Base-by-base conservation (phyloP, 2,888 invertebrate species). In the Clepsis dumicolana region DNA sequence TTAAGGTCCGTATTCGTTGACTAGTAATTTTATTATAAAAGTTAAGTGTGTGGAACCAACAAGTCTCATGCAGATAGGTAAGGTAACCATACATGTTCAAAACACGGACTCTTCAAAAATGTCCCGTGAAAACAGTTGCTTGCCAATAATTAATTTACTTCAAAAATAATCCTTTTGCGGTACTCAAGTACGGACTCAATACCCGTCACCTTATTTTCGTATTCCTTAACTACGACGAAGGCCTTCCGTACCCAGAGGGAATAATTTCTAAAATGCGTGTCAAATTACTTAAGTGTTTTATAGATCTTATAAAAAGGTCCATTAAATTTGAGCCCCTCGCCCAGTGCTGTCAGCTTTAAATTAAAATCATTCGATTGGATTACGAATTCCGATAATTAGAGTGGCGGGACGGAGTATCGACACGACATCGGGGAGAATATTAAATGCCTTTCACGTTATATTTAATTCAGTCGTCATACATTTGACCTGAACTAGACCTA, bases 201-300 rank as follows among this genome's bases (percentile, higher is more conserved):
- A 48, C 21, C 21, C 48, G 21, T 48, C 12, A 21, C 21, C 21
- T 18, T 48, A 18, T 48, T 21, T 48, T 48, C 12, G 12, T 48
- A 48, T 48, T 21, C 12, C 48, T 18, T 5, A 48, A 21, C 21
- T 21, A 48, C 21, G 12, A 21, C 10, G 21, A 21, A 10, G 12
- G 18, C n/a, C 25, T 52, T 5, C 38, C 38, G 38, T 5, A 35
- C 53, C 44, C 35, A 35, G 41, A 60, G 60, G 41, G 52, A 60
- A 29, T 16, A 64, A 57, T 66, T 62, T 61, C 35, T 54, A 62
- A 62, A 56, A 48, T 35, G 56, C 56, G 61, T 66, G 66, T 67
- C 62, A 67, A 67, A 67, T 67, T 62, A 56, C 66, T 67, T 67
- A 67, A 67, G 48, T 67, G 66, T 62, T 67, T 62, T 67, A 67